Conservation (phyloP, 2,113 vertebrate genomes). For the Chunga burmeisteri region DNA sequence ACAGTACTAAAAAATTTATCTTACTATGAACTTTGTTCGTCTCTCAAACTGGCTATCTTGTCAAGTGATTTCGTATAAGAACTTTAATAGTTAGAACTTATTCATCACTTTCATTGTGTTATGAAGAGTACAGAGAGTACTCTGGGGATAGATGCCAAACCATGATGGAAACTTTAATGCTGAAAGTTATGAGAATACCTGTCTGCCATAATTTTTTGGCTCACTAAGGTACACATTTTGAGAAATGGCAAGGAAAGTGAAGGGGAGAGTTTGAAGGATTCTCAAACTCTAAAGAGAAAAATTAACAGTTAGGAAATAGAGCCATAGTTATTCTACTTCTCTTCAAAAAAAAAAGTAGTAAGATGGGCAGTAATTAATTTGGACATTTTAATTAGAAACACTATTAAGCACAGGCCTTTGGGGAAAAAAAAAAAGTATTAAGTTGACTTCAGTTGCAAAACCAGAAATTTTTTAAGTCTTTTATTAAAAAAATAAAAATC, state of each 20-base stretch:
- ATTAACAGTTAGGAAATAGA: neutral
- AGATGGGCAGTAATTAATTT: neutral
- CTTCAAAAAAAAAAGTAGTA: neutral
- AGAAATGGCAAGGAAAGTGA: neutral
- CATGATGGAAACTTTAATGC: conserved; percentile 26
- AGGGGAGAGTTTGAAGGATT: neutral
- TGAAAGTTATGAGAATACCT: conserved; percentile 9
- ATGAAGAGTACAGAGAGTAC: conserved; percentile 4
- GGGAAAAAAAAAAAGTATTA: neutral
- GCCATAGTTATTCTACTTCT: neutral
- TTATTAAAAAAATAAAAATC: neutral
- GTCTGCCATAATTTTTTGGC: conserved; percentile 29
- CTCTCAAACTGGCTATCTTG: no score
- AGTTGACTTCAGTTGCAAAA: neutral
- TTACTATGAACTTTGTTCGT: neutral
- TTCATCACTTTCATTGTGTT: neutral
- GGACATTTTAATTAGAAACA: neutral
- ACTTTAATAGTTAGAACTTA: neutral
- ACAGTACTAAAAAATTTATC: neutral
- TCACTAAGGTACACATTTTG: neutral
- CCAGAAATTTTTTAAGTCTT: neutral
- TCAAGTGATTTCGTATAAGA: no score
- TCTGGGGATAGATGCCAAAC: neutral
- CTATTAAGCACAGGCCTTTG: neutral
- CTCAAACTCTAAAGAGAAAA: neutral